Percentiles rank a stretch among this genome's conserved stretches.
Conservation (phyloP, 2,888 invertebrate species). For the Agrenia bidenticulata region DNA sequence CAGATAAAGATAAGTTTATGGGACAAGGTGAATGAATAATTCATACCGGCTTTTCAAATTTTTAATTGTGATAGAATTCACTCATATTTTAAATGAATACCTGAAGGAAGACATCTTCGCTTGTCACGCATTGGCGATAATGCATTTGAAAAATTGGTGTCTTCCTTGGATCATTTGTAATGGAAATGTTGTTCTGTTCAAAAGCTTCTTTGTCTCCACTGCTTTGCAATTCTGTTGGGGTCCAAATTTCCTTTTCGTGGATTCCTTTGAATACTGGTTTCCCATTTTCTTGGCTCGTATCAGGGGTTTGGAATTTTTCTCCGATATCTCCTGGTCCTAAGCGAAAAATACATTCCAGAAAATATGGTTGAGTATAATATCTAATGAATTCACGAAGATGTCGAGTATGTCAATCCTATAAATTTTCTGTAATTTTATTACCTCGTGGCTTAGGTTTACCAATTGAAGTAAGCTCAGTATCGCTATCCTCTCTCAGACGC, state of each 20-base stretch:
- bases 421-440: too few species aligned
- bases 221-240: slow-evolving; percentile 56
- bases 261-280: slow-evolving; percentile 6
- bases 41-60: slow-evolving; percentile 11
- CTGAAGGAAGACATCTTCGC: slow-evolving; percentile 83
- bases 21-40: slow-evolving; percentile 20
- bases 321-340: slow-evolving; percentile 61
- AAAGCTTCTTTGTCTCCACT: slow-evolving; percentile 46
- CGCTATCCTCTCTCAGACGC: slow-evolving; percentile 54
- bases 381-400: too few species aligned
- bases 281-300: neutral
- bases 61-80: neutral
- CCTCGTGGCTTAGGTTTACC: slow-evolving; percentile 6
- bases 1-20: slow-evolving; percentile 22
- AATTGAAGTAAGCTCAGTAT: slow-evolving; percentile 45
- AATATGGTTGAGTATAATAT: too few species aligned
- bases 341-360: too few species aligned
- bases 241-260: slow-evolving; percentile 48
- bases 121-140: slow-evolving; percentile 80
- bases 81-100: slow-evolving; percentile 57
- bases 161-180: slow-evolving; percentile 64
- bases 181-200: slow-evolving; percentile 54
- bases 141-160: slow-evolving; percentile 74
- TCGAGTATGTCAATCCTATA: too few species aligned
- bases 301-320: neutral